phyloP scores from a whole-genome alignment of 1,140 invertebrate genomes.

The Nixonia krombeini region DNA sequence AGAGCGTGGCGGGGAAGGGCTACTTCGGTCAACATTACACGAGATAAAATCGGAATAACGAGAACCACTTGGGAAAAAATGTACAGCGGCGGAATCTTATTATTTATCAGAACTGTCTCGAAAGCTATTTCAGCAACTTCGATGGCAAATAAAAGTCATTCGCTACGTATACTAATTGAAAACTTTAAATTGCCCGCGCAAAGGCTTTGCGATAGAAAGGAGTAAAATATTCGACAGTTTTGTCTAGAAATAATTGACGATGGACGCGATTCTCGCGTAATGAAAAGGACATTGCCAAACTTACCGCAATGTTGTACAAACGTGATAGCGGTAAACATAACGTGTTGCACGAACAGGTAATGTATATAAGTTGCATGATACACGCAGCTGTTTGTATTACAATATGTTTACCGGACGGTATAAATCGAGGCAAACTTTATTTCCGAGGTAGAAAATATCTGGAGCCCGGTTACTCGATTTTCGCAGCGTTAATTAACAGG shows the following conservation, averaged over 20 bases:
- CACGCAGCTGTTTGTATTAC: too few relatives aligned
- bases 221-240: background rate
- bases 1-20: conserved; percentile 39
- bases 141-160: conserved; percentile 38
- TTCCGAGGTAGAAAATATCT: too few relatives aligned
- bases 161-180: conserved; percentile 30
- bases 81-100: conserved; percentile 44
- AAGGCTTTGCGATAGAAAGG: background rate
- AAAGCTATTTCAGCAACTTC: conserved; percentile 40
- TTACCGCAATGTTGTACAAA: too few relatives aligned
- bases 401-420: too few relatives aligned
- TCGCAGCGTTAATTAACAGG: conserved; percentile 29
- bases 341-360: too few relatives aligned
- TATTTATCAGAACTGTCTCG: conserved; percentile 44
- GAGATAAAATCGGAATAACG: conserved; percentile 50
- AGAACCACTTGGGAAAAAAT: conserved; percentile 49
- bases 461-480: too few relatives aligned
- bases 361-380: too few relatives aligned
- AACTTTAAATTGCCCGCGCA: conserved; percentile 8
- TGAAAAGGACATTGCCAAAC: too few relatives aligned
- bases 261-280: too few relatives aligned
- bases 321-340: too few relatives aligned
- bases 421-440: too few relatives aligned
- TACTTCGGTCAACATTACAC: conserved; percentile 47
- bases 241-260: conserved; percentile 5